Evolutionary conservation across 2,888 invertebrate species (phyloP).

Genomic region (Anoplius nigerrimus): DNA sequence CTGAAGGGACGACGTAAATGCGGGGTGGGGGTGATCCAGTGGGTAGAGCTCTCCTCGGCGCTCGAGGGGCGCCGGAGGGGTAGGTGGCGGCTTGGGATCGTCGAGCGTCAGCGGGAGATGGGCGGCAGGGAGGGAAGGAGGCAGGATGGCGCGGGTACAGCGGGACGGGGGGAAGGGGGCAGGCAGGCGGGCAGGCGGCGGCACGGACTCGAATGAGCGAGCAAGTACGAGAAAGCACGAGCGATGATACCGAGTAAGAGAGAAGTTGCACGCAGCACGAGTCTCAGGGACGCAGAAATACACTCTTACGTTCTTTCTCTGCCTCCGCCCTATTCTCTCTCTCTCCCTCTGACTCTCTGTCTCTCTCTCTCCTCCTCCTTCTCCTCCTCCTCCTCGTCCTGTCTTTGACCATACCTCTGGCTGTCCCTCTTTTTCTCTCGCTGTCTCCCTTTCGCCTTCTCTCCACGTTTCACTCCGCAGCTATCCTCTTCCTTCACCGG

Average conservation of each 20-base stretch:
- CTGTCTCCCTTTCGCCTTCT: slow-evolving; percentile 10
- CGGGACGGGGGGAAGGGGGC: slow-evolving; percentile 22
- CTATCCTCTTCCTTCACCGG: neutral
- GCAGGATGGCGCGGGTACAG: slow-evolving; percentile 20
- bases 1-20: slow-evolving; percentile 50
- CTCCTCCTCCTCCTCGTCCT: neutral
- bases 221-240: slow-evolving; percentile 47
- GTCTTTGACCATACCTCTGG: too few species aligned
- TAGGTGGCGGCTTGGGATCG: slow-evolving; percentile 8
- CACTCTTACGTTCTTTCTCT: slow-evolving; percentile 18
- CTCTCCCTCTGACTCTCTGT: neutral
- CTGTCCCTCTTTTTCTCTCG: neutral
- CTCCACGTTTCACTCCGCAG: neutral
- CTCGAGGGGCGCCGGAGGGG: slow-evolving; percentile 14
- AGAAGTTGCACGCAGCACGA: slow-evolving; percentile 13
- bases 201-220: slow-evolving; percentile 26
- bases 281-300: slow-evolving; percentile 48
- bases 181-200: slow-evolving; percentile 30
- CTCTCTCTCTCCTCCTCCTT: slow-evolving; percentile 9
- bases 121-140: slow-evolving; percentile 25
- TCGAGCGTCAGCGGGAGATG: slow-evolving; percentile 1
- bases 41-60: neutral
- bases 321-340: slow-evolving; percentile 1
- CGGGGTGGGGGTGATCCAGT: slow-evolving; percentile 9
- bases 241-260: slow-evolving; percentile 44